Evolutionary conservation across 1,140 invertebrate genomes (phyloP).

Genomic region (Ceratoteleas bidentatus): DNA sequence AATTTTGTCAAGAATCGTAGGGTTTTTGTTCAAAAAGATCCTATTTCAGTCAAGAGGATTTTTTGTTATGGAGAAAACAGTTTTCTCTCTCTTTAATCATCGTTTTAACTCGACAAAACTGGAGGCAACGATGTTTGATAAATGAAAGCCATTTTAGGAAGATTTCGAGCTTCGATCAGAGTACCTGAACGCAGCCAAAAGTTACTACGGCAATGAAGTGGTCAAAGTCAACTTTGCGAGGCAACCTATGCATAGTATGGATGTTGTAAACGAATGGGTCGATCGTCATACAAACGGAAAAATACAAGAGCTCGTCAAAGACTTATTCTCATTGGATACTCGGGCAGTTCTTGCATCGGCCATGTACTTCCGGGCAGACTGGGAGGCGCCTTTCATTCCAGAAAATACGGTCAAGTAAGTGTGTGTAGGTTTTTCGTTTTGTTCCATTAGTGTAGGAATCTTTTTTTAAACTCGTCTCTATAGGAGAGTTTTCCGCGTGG

Average conservation of each 20-base stretch:
- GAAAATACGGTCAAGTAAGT: too few species aligned
- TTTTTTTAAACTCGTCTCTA: not conserved
- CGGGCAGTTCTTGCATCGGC: constrained; percentile 6
- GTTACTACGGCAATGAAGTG: not conserved
- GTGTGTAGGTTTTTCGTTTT: not conserved
- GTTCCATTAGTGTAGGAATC: not conserved
- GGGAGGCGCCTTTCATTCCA: not conserved
- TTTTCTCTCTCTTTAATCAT: too few species aligned
- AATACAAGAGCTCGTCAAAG: not conserved
- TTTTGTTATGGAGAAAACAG: too few species aligned
- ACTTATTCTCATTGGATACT: not conserved
- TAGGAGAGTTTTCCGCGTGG: not conserved
- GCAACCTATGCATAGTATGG: not conserved
- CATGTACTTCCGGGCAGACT: constrained; percentile 11
- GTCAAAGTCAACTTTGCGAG: not conserved
- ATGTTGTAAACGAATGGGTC: constrained; percentile 16
- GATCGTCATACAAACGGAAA: constrained; percentile 3
- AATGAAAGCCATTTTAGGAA: constrained; percentile 1
- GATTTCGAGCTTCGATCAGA: not conserved
- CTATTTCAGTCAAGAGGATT: too few species aligned
- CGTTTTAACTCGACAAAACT: too few species aligned
- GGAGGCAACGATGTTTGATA: not conserved
- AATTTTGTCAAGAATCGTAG: too few species aligned
- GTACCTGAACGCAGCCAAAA: constrained; percentile 1
- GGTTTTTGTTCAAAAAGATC: too few species aligned